These are phyloP conservation scores for Phallusia fumigata DNA, from an alignment of 23 tunicate genomes.

Conservation along the genomic window DNA sequence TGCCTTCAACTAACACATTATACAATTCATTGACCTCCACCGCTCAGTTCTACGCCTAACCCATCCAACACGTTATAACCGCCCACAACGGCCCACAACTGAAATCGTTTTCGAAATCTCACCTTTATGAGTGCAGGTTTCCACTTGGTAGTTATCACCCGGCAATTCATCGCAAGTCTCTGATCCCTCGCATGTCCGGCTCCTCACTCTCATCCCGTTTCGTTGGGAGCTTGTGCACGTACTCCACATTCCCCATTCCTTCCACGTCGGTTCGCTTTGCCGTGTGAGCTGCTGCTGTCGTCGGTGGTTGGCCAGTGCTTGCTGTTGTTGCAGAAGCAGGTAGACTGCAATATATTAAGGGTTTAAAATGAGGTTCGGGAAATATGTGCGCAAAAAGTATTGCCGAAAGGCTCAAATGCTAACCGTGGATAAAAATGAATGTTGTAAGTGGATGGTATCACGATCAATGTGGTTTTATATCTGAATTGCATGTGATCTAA, in stretches of 20 bases:
- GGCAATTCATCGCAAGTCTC: conserved; percentile 23
- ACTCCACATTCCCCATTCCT: conserved; percentile 61
- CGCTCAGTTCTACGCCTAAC: too few relatives aligned
- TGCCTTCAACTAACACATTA: too few relatives aligned
- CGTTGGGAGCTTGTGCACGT: conserved; percentile 29
- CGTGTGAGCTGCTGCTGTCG: not conserved
- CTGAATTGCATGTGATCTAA: too few relatives aligned
- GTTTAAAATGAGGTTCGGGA: not conserved
- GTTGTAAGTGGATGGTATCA: too few relatives aligned
- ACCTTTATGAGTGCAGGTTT: conserved; percentile 44
- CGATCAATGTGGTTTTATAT: too few relatives aligned
- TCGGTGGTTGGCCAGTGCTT: not conserved
- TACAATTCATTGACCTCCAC: too few relatives aligned
- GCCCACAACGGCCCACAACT: too few relatives aligned
- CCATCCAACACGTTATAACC: too few relatives aligned
- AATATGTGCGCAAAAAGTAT: too few relatives aligned
- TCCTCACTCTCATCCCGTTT: conserved; percentile 52
- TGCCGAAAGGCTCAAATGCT: too few relatives aligned
- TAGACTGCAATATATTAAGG: not conserved
- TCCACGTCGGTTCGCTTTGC: conserved; percentile 13
- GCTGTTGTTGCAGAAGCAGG: not conserved
- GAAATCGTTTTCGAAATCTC: not conserved
- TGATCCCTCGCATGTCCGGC: conserved; percentile 33
- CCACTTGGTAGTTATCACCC: conserved; percentile 46
- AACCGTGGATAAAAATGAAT: too few relatives aligned